phyloP scores from a whole-genome alignment of 1,140 invertebrate genomes.

The Hyphantria cunea region DNA sequence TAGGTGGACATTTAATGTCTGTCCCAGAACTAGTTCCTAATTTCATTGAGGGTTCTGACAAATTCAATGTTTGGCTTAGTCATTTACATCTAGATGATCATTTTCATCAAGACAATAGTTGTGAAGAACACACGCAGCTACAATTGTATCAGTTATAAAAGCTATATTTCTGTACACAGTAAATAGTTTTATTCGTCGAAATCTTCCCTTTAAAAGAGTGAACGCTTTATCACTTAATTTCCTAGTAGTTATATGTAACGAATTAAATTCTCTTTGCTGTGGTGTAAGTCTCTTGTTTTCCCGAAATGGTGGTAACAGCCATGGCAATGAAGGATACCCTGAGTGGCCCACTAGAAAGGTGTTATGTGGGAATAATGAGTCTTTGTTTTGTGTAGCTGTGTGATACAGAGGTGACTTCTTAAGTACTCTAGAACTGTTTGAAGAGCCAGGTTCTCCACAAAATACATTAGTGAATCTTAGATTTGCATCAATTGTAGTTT shows the following conservation, averaged over 20 bases:
- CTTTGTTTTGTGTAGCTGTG: slow-evolving; percentile 50
- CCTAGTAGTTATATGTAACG: slow-evolving; percentile 48
- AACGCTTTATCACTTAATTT: slow-evolving; percentile 60
- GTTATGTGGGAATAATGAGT: slow-evolving; percentile 54
- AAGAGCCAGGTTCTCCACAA: slow-evolving; percentile 62
- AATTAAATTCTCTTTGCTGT: slow-evolving; percentile 59
- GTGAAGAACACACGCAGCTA: slow-evolving; percentile 63
- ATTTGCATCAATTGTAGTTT: slow-evolving; percentile 59
- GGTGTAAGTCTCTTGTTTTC: slow-evolving; percentile 60
- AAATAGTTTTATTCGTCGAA: slow-evolving; percentile 56
- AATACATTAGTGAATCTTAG: slow-evolving; percentile 57
- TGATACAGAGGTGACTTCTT: slow-evolving; percentile 55
- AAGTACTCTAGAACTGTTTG: slow-evolving; percentile 50
- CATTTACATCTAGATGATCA: slow-evolving; percentile 48
- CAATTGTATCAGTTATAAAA: slow-evolving; percentile 64
- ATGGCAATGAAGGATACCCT: slow-evolving; percentile 57
- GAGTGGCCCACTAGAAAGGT: slow-evolving; percentile 59
- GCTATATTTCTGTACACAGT: slow-evolving; percentile 62
- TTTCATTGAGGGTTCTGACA: too few species aligned
- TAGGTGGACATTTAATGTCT: too few species aligned
- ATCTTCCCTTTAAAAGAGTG: slow-evolving; percentile 50
- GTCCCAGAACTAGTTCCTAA: too few species aligned
- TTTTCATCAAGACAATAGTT: slow-evolving; percentile 62
- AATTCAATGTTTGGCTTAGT: too few species aligned
- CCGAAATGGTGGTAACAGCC: slow-evolving; percentile 58